Evolutionary conservation across 2,797 vertebrate genomes (phyloP), one percentile per base, ranked within the genome.

Genomic region (Discoglossus pictus): DNA sequence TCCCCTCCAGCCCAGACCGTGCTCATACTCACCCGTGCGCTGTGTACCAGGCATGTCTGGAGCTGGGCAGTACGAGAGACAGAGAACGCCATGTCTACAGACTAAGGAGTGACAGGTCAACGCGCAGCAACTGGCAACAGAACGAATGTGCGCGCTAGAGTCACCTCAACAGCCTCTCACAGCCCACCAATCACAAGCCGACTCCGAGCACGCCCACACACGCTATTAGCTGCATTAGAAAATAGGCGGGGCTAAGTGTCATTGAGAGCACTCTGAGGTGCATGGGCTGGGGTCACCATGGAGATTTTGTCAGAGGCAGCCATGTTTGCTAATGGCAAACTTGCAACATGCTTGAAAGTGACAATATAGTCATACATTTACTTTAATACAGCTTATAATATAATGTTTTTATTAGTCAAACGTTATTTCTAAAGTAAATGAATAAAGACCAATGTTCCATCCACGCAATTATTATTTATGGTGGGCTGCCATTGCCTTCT

Each of bases 31-130:
- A 70, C 67, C 9, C 51, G 15, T 1, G 42, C 16, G 15, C 20
- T 38, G 31, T 39, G 7, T 35, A 54, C 27, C n/a, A 67, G 36
- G 31, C 34, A 20, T 8, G 44, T 48, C 4, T 2, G 17, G 18
- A 46, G 43, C 43, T 46, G 13, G 4, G 24, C 43, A 2, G 67
- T 44, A 40, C 43, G 43, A 9, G 51, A 23, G 18, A n/a, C 11
- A 21, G 50, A 62, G 16, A 69, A 69, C 34, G 67, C 58, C 67
- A 69, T 69, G 50, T 12, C 44, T 46, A 2, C 16, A 43, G 10
- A n/a, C n/a, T n/a, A n/a, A n/a, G n/a, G 10, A 17, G 2, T 16
- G 10, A n/a, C 21, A 17, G 21, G 40, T 38, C 50, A 7, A 16
- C 17, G 12, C 51, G 46, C 46, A n/a, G n/a, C n/a, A n/a, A n/a